phyloP scores from a whole-genome alignment of 2,113 vertebrate genomes.

The Brachyhypopomus occidentalis region DNA sequence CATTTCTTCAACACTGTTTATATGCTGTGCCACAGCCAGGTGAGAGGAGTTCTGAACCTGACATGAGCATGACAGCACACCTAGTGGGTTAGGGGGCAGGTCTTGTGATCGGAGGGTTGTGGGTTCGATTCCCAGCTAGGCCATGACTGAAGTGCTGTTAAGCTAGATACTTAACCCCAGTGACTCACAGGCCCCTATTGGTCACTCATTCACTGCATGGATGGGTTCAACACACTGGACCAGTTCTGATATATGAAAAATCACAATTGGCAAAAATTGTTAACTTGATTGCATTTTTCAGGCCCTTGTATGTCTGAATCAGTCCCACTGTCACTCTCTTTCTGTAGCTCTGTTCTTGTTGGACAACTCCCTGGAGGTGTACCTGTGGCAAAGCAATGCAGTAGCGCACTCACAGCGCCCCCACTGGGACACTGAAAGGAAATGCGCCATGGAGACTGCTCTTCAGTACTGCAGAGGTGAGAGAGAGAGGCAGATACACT shows the following conservation, averaged over 20 bases:
- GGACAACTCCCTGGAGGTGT: constrained; percentile 79
- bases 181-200: no score
- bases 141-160: no score
- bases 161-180: no score
- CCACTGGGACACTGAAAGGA: constrained; percentile 68
- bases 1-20: constrained; percentile 75
- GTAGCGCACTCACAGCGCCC: constrained; percentile 54
- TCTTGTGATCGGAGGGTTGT: no score
- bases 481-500: background rate
- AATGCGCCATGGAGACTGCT: constrained; percentile 75
- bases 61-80: no score
- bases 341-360: constrained; percentile 74
- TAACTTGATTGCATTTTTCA: no score
- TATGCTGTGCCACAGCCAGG: constrained; percentile 72
- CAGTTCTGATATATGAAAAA: no score
- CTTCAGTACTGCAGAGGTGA: constrained; percentile 79
- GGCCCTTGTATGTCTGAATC: background rate
- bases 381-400: constrained; percentile 75
- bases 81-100: no score
- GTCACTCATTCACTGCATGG: no score
- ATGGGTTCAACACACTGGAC: no score
- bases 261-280: no score
- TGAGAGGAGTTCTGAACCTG: constrained; percentile 49
- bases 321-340: background rate
- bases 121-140: no score